Percentiles rank a stretch among this genome's conserved stretches.
phyloP scores from a whole-genome alignment of 2,113 vertebrate genomes.

The Brachyhypopomus occidentalis region DNA sequence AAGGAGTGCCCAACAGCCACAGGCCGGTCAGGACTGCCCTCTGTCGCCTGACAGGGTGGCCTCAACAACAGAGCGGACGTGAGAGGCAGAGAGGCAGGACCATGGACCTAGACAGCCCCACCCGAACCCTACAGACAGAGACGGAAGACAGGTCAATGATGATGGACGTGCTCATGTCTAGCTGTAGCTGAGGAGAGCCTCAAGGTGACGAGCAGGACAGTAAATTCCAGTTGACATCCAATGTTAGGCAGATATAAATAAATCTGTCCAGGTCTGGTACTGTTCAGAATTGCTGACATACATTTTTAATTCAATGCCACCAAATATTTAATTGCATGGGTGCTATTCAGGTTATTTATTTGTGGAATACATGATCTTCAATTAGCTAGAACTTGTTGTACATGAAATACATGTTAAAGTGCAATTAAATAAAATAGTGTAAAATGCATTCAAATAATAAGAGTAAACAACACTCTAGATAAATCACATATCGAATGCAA shows the following conservation, averaged over 20 bases:
- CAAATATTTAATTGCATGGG: no score
- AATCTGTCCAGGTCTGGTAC: not conserved
- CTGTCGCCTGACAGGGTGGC: constrained; percentile 46
- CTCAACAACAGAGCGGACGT: constrained; percentile 64
- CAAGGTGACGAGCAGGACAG: constrained; percentile 20
- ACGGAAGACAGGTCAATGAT: constrained; percentile 57
- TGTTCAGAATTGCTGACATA: not conserved
- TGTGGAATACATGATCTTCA: no score
- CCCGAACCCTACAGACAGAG: constrained; percentile 41
- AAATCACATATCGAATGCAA: no score
- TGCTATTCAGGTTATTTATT: no score
- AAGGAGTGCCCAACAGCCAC: not conserved
- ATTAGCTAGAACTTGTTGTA: no score
- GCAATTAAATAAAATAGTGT: no score
- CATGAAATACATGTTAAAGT: no score
- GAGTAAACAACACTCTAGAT: no score
- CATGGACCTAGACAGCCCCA: constrained; percentile 46
- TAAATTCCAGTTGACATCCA: constrained; percentile 29
- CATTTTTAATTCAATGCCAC: not conserved
- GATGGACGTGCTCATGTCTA: constrained; percentile 56
- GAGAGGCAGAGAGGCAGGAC: constrained; percentile 65
- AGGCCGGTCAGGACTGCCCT: constrained; percentile 6
- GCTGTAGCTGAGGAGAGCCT: constrained; percentile 14
- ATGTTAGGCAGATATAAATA: constrained; percentile 5
- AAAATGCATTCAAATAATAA: no score